phyloP scores from a whole-genome alignment of 2,797 vertebrate species.

The Lepilemur ruficaudatus region DNA sequence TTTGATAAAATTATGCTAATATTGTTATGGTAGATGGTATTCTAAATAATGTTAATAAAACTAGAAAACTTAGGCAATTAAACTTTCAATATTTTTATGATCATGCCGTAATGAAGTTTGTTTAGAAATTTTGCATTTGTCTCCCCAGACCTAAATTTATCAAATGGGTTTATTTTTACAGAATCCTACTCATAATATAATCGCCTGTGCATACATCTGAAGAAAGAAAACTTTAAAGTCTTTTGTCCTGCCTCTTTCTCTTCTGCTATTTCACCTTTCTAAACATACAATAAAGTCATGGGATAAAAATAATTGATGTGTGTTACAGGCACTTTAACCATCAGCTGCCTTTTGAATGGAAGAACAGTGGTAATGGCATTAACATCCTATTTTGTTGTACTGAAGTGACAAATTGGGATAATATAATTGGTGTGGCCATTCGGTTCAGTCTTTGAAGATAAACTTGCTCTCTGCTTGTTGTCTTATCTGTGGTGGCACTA shows the following conservation, averaged over 20 bases:
- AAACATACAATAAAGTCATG: conserved; percentile 68
- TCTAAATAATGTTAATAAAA: conserved; percentile 38
- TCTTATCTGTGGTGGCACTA: conserved; percentile 36
- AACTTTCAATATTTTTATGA: neutral
- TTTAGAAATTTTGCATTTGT: conserved; percentile 15
- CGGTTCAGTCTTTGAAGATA: conserved; percentile 8
- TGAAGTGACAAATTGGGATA: neutral
- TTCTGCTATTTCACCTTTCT: conserved; percentile 45
- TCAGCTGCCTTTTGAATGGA: conserved; percentile 63
- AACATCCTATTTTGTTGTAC: neutral
- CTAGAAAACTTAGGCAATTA: neutral
- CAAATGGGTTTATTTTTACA: conserved; percentile 74
- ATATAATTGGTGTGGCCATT: conserved; percentile 46
- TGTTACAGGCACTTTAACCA: conserved; percentile 53
- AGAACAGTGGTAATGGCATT: conserved; percentile 24
- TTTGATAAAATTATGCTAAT: conserved; percentile 18
- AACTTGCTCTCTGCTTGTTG: conserved; percentile 44
- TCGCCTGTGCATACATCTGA: conserved; percentile 62
- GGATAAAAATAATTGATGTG: conserved; percentile 51
- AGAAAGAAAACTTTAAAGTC: conserved; percentile 68
- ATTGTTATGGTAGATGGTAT: neutral
- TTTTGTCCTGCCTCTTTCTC: conserved; percentile 70
- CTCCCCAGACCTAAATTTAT: conserved; percentile 37
- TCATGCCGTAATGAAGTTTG: neutral
- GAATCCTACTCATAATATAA: conserved; percentile 58